Percentiles rank a stretch among this genome's conserved stretches.
Conservation (phyloP, 2,113 vertebrate species). For the Epinephelus fuscoguttatus region DNA sequence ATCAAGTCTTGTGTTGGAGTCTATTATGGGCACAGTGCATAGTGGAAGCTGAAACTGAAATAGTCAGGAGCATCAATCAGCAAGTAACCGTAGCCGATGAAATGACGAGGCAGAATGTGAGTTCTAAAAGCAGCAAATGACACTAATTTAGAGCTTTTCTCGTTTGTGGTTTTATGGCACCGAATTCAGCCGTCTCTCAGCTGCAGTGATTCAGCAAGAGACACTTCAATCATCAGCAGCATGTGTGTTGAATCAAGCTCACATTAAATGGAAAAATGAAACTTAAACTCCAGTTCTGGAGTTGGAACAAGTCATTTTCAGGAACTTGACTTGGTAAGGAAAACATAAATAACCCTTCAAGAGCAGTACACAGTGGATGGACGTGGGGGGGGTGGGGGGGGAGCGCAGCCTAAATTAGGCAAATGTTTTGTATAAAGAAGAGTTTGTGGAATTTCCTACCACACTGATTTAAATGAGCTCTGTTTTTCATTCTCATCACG, state of each 20-base stretch:
- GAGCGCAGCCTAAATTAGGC: slow-evolving; percentile 42
- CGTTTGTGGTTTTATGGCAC: slow-evolving; percentile 57
- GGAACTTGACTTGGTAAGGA: slow-evolving; percentile 55
- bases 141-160: slow-evolving; percentile 69
- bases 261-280: slow-evolving; percentile 54
- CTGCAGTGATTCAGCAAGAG: slow-evolving; percentile 53
- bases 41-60: slow-evolving; percentile 59
- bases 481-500: slow-evolving; percentile 58
- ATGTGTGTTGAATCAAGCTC: slow-evolving; percentile 73
- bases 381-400: not conserved
- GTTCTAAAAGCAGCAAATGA: slow-evolving; percentile 66
- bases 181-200: slow-evolving; percentile 26
- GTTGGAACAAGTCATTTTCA: slow-evolving; percentile 64
- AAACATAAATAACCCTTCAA: slow-evolving; percentile 67
- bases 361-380: not conserved
- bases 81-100: slow-evolving; percentile 51
- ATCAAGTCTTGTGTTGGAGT: slow-evolving; percentile 72
- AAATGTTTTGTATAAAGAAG: slow-evolving; percentile 42
- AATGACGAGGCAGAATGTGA: slow-evolving; percentile 67
- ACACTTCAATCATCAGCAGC: slow-evolving; percentile 59
- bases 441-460: slow-evolving; percentile 38
- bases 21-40: slow-evolving; percentile 58
- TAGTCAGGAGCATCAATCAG: slow-evolving; percentile 68
- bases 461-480: slow-evolving; percentile 40
- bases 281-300: slow-evolving; percentile 46